phyloP scores from a whole-genome alignment of 2,113 vertebrate species.

The Petroica traversi region DNA sequence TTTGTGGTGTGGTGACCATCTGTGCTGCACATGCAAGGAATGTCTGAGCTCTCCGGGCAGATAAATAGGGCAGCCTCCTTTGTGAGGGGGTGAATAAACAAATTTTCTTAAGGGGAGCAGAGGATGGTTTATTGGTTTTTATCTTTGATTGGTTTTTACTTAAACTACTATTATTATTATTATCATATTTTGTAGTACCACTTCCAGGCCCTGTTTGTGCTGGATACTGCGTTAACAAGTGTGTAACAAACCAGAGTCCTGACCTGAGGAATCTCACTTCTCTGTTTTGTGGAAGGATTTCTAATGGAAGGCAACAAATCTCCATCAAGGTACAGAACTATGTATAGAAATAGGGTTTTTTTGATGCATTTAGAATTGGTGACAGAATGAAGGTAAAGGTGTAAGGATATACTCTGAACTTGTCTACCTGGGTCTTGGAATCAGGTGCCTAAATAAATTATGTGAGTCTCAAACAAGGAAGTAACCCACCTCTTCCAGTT shows the following conservation, averaged over 20 bases:
- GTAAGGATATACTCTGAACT: background rate
- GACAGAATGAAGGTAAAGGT: background rate
- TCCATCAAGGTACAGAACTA: background rate
- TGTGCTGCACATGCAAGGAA: slow-evolving; percentile 49
- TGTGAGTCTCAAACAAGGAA: background rate
- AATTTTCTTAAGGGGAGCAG: slow-evolving; percentile 20
- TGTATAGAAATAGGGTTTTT: background rate
- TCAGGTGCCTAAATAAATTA: background rate
- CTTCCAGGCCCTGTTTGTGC: background rate
- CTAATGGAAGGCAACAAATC: background rate
- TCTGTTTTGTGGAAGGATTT: background rate
- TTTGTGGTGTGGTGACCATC: slow-evolving; percentile 31
- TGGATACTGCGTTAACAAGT: accelerated
- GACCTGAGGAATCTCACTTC: background rate
- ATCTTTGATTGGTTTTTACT: slow-evolving; percentile 22
- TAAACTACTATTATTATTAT: background rate
- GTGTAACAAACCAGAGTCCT: background rate
- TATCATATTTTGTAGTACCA: background rate
- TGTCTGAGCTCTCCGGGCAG: slow-evolving; percentile 5
- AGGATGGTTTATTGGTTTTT: slow-evolving; percentile 22
- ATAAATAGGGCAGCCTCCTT: slow-evolving; percentile 26
- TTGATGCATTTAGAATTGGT: background rate
- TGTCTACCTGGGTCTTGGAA: background rate
- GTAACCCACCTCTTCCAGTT: background rate
- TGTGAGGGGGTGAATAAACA: slow-evolving; percentile 30